Evolutionary conservation across 2,797 vertebrate species (phyloP), one percentile per base, ranked within the genome.

Genomic region (Gorsachius magnificus): DNA sequence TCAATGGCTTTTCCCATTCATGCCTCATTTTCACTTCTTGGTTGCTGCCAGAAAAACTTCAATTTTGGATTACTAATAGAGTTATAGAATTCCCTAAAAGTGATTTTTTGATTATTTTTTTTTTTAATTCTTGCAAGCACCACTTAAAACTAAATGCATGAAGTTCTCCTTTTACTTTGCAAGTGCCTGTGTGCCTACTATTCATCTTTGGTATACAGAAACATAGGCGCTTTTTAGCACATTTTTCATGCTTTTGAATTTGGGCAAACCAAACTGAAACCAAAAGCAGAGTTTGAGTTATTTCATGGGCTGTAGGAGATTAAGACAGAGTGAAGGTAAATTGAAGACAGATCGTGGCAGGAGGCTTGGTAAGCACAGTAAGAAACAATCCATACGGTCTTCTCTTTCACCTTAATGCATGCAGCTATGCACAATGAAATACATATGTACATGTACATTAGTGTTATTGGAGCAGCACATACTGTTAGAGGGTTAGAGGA

Each of bases 221-320:
- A 28, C 26, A 7, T 3, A 9, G 33, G 13, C 22, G 58, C 5
- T 41, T 41, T 43, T 58, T 13, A 14, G 38, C 22, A n/a, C 3
- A 4, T 22, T 92, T 18, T 48, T 26, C 25, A 14, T 48, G 25
- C 12, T 26, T 74, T 43, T 43, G 11, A 33, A 29, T 48, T 53
- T 45, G 17, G 13, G 15, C 16, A 48, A 84, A 38, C 13, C 36
- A 43, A 64, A 26, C n/a, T 38, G 60, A 74, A 91, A 57, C 15
- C 18, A 56, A 80, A 87, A 16, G 2, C 4, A 1, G 21, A 45
- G 10, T 31, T 3, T 19, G 18, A 43, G 28, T 61, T 10, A 54
- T 57, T 64, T 75, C 35, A 19, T 46, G 21, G 36, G 19, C 11
- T 0, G 0, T 2, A 28, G 45, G 41, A 43, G 19, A 33, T 43